Evolutionary conservation across 2,888 invertebrate genomes (phyloP), one percentile per base, ranked within the genome.

Genomic region (Macaria liturata): DNA sequence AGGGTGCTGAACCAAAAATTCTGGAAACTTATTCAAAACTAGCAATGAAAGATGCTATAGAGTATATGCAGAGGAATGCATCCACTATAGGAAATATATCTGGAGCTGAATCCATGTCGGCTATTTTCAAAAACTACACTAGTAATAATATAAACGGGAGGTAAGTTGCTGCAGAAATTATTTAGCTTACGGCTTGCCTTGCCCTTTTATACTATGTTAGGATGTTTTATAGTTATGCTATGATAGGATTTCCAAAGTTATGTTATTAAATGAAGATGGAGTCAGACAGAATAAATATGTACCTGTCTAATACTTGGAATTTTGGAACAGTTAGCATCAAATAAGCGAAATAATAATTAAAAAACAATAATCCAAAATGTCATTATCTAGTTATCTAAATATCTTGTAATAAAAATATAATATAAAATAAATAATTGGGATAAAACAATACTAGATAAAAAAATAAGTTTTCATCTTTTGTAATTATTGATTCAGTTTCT

Each of bases 31-130:
- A 97, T 86, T 97, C 98, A 3, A 98, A 98, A 80, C 87, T 98
- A 70, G 97, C 97, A 31, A 97, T 98, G 96, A 95, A 95, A 73
- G 98, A 98, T 83, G 98, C 98, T 9, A 95, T 98, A 93, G 97
- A 97, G 75, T 96, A 97, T 71, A 97, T 97, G 95, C 94, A 96
- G 70, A 93, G 97, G 62, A 97, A 97, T 84, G 97, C 96, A 7
- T 97, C 96, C 7, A 97, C 96, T 0, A 96, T 97, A 70, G 97
- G 96, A 49, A 97, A 97, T 84, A 97, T 97, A 85, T 95, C 96
- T 56, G 96, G 96, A 57, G 96, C 97, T 4, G 97, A 97, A 79
- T 97, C 97, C 66, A 97, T 97, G 96, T 97, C 97, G 59, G 97
- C 97, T 57, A 95, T 98, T 76, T 97, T 98, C 87, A 95, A 97